Evolutionary conservation across 2,113 vertebrate species (phyloP).

Genomic region (Paracanthobrama guichenoti): DNA sequence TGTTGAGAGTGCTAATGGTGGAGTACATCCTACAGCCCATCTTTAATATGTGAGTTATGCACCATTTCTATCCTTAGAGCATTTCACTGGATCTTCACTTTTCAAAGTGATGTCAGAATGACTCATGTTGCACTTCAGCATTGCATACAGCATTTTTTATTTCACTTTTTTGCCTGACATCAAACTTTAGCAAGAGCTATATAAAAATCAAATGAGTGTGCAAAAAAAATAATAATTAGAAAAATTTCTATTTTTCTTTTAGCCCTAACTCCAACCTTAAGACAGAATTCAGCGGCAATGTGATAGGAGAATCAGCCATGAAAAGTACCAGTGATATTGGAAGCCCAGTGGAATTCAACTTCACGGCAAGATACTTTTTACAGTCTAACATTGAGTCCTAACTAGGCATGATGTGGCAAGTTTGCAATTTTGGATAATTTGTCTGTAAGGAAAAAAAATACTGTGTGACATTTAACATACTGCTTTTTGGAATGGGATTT

Average conservation of each 20-base stretch:
- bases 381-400: neutral
- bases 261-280: neutral
- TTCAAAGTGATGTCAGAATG: conserved; percentile 22
- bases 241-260: neutral
- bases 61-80: conserved; percentile 3
- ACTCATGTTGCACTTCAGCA: conserved; percentile 20
- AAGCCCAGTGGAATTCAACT: conserved; percentile 78
- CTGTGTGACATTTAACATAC: neutral
- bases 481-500: neutral
- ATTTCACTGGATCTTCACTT: neutral
- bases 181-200: neutral
- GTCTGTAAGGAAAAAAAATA: neutral
- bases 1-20: conserved; percentile 75
- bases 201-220: neutral
- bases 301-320: conserved; percentile 87
- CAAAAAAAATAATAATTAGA: neutral
- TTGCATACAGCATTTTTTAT: neutral
- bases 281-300: conserved; percentile 81
- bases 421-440: neutral
- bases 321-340: conserved; percentile 80
- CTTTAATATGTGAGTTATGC: conserved; percentile 71
- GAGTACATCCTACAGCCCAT: conserved; percentile 80
- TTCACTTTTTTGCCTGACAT: neutral
- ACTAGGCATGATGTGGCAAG: neutral
- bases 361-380: conserved; percentile 67